Percentiles rank a stretch among this genome's conserved stretches.
Evolutionary conservation across 2,888 invertebrate species (phyloP).

Genomic region (Belgica antarctica): DNA sequence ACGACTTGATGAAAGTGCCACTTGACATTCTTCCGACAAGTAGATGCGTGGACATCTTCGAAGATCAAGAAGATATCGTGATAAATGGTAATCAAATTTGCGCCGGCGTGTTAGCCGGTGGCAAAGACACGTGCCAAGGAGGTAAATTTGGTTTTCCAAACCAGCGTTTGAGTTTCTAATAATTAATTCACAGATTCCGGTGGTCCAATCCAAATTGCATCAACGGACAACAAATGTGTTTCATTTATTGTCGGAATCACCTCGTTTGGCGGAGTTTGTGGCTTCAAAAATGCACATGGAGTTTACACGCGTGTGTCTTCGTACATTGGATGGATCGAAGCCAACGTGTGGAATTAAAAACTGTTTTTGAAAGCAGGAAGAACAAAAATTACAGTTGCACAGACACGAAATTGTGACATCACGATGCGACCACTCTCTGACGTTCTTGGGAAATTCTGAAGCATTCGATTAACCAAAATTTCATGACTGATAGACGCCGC

Average conservation of each 20-base stretch:
- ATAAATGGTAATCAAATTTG: not conserved
- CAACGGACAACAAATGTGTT: slow-evolving; percentile 7
- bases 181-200: slow-evolving; percentile 28
- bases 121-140: slow-evolving; percentile 21
- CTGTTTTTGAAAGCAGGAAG: not conserved
- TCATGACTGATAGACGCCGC: too few species aligned
- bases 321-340: slow-evolving; percentile 39
- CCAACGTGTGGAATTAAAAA: slow-evolving; percentile 25
- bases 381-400: too few species aligned
- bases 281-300: not conserved
- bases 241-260: slow-evolving; percentile 13
- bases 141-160: not conserved
- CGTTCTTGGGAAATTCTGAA: not conserved
- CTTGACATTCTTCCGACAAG: not conserved
- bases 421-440: not conserved
- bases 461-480: too few species aligned
- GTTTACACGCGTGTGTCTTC: slow-evolving; percentile 22
- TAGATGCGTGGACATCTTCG: not conserved
- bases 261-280: not conserved
- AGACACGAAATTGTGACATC: not conserved
- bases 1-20: not conserved
- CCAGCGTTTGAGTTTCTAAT: not conserved
- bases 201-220: slow-evolving; percentile 24
- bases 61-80: not conserved
- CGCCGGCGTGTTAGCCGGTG: not conserved